These are phyloP conservation scores for Craniophora ligustri DNA, from an alignment of 2,888 invertebrate species.

Conservation along the genomic window DNA sequence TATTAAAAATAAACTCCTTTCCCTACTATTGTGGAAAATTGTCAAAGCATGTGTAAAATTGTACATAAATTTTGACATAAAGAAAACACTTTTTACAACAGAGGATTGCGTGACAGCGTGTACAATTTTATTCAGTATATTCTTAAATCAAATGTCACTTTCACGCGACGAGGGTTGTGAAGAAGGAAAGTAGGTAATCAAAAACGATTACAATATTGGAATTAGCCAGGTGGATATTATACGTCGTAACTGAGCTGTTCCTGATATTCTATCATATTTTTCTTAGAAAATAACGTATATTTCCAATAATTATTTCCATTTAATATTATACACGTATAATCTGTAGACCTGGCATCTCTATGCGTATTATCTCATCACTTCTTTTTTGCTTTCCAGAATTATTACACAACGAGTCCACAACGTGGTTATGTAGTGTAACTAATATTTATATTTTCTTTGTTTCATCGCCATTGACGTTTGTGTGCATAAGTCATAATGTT, in stretches of 20 bases:
- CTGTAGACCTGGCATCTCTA: too few relatives aligned
- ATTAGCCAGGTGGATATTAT: slow-evolving; percentile 35
- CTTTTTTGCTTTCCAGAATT: too few relatives aligned
- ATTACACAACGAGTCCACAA: too few relatives aligned
- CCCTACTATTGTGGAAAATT: slow-evolving; percentile 6
- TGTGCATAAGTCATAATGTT: too few relatives aligned
- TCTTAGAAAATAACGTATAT: slow-evolving; percentile 6
- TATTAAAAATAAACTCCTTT: background rate
- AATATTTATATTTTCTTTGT: too few relatives aligned
- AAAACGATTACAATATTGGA: slow-evolving; percentile 50
- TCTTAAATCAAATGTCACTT: slow-evolving; percentile 61
- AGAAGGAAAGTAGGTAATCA: slow-evolving; percentile 49
- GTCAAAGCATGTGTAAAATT: slow-evolving; percentile 23
- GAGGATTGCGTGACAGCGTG: slow-evolving; percentile 14
- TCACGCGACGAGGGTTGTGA: slow-evolving; percentile 59
- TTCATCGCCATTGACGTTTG: too few relatives aligned
- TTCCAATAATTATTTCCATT: background rate
- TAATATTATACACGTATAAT: too few relatives aligned
- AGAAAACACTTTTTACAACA: slow-evolving; percentile 30
- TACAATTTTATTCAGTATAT: slow-evolving; percentile 44
- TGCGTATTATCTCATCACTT: too few relatives aligned
- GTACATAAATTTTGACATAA: slow-evolving; percentile 27
- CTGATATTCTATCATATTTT: background rate
- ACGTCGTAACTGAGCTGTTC: slow-evolving; percentile 8
- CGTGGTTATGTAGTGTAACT: too few relatives aligned